Conservation (phyloP, 2,888 invertebrate genomes). For the Hybos culiciformis region DNA sequence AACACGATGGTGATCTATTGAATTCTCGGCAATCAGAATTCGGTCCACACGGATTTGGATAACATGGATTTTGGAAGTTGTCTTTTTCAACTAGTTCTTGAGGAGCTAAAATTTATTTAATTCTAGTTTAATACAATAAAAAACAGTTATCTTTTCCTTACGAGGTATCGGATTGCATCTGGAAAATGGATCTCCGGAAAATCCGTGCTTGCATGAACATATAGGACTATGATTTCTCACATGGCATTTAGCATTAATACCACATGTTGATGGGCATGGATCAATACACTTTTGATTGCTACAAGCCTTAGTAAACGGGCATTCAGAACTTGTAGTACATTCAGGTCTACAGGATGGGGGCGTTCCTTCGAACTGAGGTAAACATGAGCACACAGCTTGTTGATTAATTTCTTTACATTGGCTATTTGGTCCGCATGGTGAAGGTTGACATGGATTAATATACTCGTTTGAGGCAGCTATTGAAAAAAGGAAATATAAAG, state of each 20-base stretch:
- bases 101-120: constrained; percentile 20
- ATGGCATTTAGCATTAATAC: constrained; percentile 56
- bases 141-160: constrained; percentile 48
- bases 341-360: constrained; percentile 68
- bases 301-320: constrained; percentile 56
- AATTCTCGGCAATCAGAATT: constrained; percentile 48
- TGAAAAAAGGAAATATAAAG: no score
- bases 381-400: constrained; percentile 64
- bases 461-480: constrained; percentile 28
- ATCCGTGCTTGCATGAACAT: constrained; percentile 55
- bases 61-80: constrained; percentile 46
- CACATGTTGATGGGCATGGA: constrained; percentile 58
- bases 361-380: constrained; percentile 54
- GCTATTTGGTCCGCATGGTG: constrained; percentile 64
- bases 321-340: constrained; percentile 65
- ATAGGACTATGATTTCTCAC: constrained; percentile 67
- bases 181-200: constrained; percentile 63
- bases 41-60: constrained; percentile 56
- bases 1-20: constrained; percentile 49
- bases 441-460: constrained; percentile 50
- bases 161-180: constrained; percentile 41
- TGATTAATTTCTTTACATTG: constrained; percentile 55
- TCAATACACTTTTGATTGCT: constrained; percentile 61
- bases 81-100: constrained; percentile 22
- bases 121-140: no score